A percentile compares a stretch with the other conserved stretches of the same genome.
These are phyloP conservation scores for Acanthaster planci DNA, from an alignment of 35 echinoderm and acorn worm genomes.

Conservation along the genomic window DNA sequence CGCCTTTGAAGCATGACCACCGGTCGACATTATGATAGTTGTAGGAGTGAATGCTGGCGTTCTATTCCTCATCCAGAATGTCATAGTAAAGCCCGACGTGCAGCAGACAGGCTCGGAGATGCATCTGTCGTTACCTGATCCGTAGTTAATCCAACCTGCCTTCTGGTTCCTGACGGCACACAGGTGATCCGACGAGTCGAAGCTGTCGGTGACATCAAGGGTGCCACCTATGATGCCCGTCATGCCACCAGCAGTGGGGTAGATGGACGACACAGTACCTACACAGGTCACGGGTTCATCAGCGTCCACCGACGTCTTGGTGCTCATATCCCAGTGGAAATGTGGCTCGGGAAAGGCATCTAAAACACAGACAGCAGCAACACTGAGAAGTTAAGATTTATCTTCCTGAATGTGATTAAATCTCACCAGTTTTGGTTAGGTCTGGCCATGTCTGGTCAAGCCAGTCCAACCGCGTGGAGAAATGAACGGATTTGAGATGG, in stretches of 20 bases:
- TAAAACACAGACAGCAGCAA: neutral
- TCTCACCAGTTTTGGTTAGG: no score
- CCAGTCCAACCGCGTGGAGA: no score
- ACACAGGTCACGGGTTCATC: constrained; percentile 13
- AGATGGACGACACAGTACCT: neutral
- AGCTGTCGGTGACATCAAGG: neutral
- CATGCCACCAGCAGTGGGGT: constrained; percentile 9
- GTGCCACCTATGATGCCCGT: neutral
- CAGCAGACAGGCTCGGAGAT: neutral
- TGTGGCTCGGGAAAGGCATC: neutral
- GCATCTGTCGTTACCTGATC: neutral
- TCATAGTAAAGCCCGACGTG: neutral
- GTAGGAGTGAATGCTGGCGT: neutral
- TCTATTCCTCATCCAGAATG: constrained; percentile 12
- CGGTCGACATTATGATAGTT: neutral
- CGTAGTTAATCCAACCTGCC: neutral
- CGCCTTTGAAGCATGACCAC: neutral
- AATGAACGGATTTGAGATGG: no score
- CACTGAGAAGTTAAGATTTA: neutral
- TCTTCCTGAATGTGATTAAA: no score
- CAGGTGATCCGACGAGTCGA: constrained; percentile 11
- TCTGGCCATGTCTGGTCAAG: no score
- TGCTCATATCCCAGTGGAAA: constrained; percentile 11
- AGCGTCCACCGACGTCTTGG: neutral
- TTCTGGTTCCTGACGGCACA: neutral